Percentiles rank a stretch among this genome's conserved stretches.
Evolutionary conservation across 2,888 invertebrate genomes (phyloP).

Genomic region (Amitus sp.): DNA sequence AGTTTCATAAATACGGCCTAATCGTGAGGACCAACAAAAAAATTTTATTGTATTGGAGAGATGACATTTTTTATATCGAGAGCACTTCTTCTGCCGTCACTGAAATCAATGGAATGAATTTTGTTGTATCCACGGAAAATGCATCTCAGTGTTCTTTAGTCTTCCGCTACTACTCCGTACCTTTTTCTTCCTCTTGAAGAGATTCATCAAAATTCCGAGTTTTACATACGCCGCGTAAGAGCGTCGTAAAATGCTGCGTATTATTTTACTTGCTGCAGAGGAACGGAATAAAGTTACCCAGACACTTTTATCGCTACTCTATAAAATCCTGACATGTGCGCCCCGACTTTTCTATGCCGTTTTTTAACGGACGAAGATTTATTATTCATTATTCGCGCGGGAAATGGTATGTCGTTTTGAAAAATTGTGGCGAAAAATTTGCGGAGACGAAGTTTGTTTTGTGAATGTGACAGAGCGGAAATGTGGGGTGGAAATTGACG

Average conservation of each 20-base stretch:
- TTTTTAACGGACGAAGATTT: neutral
- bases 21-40: no score
- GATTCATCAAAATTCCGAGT: constrained; percentile 16
- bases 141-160: no score
- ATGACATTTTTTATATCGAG: no score
- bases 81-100: no score
- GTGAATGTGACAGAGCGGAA: constrained; percentile 4
- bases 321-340: constrained; percentile 1
- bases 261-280: neutral
- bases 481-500: constrained; percentile 33
- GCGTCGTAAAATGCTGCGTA: constrained; percentile 5
- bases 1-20: no score
- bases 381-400: neutral
- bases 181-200: constrained; percentile 16
- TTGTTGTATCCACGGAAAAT: no score
- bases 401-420: neutral
- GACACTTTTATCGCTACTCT: constrained; percentile 2
- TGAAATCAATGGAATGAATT: no score
- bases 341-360: neutral
- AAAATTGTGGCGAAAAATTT: neutral
- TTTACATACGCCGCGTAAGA: constrained; percentile 14
- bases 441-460: neutral
- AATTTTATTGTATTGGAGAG: no score
- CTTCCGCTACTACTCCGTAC: no score
- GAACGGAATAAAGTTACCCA: neutral